These are phyloP conservation scores for Heliconius eleuchia DNA, from an alignment of 1,140 invertebrate species.

Conservation along the genomic window DNA sequence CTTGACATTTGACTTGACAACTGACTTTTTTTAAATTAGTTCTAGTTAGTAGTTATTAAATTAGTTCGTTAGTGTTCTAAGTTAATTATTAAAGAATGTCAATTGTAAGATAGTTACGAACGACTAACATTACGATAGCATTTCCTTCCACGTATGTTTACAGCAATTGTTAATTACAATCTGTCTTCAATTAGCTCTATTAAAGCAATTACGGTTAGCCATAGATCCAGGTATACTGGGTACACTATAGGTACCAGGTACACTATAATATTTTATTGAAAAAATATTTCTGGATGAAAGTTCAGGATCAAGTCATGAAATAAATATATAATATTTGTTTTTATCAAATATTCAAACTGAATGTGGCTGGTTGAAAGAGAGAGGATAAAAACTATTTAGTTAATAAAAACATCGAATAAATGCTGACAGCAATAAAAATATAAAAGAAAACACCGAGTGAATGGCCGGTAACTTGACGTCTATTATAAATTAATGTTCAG, in stretches of 20 bases:
- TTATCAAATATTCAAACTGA: not conserved
- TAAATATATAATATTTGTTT: too few relatives aligned
- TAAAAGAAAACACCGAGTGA: not conserved
- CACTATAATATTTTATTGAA: not conserved
- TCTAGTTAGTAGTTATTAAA: not conserved
- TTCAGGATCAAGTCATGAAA: too few relatives aligned
- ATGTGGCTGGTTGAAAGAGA: not conserved
- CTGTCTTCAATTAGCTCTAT: not conserved
- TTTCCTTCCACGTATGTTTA: not conserved
- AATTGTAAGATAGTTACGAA: not conserved
- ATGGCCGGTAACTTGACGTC: constrained; percentile 2
- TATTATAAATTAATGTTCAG: constrained; percentile 18
- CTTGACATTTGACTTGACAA: too few relatives aligned
- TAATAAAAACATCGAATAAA: not conserved
- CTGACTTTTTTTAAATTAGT: not conserved
- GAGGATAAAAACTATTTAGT: not conserved
- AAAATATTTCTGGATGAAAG: not conserved
- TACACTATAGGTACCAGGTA: too few relatives aligned
- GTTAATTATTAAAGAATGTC: not conserved
- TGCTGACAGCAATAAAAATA: not conserved
- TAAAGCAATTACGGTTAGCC: not conserved
- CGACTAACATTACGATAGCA: not conserved
- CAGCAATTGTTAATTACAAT: constrained; percentile 1
- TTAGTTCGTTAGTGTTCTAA: not conserved
- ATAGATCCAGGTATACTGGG: not conserved